Evolutionary conservation across 2,888 invertebrate species (phyloP).

Genomic region (Antheraea assamensis): DNA sequence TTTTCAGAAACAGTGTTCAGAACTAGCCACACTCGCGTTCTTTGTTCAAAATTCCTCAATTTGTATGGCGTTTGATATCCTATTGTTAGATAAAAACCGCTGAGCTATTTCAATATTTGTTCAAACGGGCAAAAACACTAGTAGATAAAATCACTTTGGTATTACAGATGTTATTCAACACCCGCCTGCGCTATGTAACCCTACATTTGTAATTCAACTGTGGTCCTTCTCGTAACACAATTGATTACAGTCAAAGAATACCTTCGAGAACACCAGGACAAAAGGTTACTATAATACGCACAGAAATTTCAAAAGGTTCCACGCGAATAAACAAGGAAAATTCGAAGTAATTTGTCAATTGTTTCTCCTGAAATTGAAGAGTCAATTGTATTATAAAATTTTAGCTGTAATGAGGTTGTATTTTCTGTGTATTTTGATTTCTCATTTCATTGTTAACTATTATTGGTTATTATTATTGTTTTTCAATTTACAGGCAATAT

Average conservation of each 20-base stretch:
- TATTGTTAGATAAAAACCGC: too few relatives aligned
- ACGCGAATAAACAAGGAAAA: conserved; percentile 8
- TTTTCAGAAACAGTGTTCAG: too few relatives aligned
- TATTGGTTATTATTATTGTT: background rate
- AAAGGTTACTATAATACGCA: background rate
- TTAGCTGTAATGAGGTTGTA: conserved; percentile 15
- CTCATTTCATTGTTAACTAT: conserved; percentile 4
- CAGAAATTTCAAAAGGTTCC: background rate
- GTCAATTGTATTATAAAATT: conserved; percentile 17
- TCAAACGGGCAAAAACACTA: too few relatives aligned
- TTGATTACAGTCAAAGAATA: background rate
- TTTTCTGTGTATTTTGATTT: conserved; percentile 19
- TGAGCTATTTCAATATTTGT: too few relatives aligned
- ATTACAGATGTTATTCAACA: background rate
- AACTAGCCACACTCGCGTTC: too few relatives aligned
- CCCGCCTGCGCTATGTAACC: background rate
- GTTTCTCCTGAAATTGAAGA: conserved; percentile 13
- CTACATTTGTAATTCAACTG: background rate
- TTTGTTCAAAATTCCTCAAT: too few relatives aligned
- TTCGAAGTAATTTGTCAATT: conserved; percentile 8
- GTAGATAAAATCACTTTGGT: background rate
- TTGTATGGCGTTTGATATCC: too few relatives aligned
- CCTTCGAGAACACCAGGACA: background rate
- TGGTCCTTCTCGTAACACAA: background rate
- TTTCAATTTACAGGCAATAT: background rate